Evolutionary conservation across 2,888 invertebrate species (phyloP), one percentile per base, ranked within the genome.

Genomic region (Selenia dentaria): DNA sequence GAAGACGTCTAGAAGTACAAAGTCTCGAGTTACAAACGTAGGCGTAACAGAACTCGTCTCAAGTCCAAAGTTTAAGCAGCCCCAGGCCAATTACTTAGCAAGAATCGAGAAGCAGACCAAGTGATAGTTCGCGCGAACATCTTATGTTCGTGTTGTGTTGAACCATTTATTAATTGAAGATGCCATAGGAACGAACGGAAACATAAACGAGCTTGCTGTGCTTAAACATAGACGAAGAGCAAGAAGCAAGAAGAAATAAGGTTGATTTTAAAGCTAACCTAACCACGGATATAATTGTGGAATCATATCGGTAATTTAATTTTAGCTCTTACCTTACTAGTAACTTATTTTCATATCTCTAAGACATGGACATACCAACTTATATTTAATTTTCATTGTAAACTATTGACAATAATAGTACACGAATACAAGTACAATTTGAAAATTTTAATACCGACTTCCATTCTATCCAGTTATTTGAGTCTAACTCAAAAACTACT

Each of bases 1-100:
- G 14, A 22, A 22, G 22, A 22, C 5, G 22, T 22, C 22, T 8
- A 8, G 22, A 22, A 22, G 6, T 22, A 22, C 44, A 16, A 16
- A 22, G 22, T 8, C 8, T 22, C 6, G 2, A 22, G 22, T 22
- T 22, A 6, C 22, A 22, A 22, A 22, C 22, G 22, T 22, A 22
- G 22, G 22, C 22, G 8, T 2, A 8, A 22, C 25, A 9, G 10
- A 25, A 25, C 25, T 25, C 6, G 25, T 25, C 25, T 8, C 10
- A 25, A 25, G 4, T 25, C 10, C 25, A 6, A 25, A 25, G 25
- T 25, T 25, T 25, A 25, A 25, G 10, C 25, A 25, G 25, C 6
- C 10, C 8, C 9, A 24, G 6, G 22, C 22, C 52, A 53, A 49
- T 53, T 53, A 53, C 49, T 53, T 53, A 53, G 45, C 28, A 31